Evolutionary conservation across 2,888 invertebrate genomes (phyloP), one percentile per base, ranked within the genome.

Genomic region (Heliconius charithonia): DNA sequence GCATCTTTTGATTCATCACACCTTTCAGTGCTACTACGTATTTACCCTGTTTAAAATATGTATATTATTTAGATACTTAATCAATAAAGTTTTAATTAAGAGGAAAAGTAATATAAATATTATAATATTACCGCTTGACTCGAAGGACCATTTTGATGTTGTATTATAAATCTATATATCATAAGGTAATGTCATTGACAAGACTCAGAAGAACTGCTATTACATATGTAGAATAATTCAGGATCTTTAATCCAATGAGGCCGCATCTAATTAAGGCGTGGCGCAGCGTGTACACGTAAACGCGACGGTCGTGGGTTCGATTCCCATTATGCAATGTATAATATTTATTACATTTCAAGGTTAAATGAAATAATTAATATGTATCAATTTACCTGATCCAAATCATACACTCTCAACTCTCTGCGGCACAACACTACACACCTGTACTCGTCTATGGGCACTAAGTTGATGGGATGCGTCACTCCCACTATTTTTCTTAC

Each of bases 1-100:
- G 98, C 98, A 98, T 98, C 91, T 98, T 98, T 90, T 98, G 98
- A 94, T 98, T 98, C 97, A 98, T 98, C 45, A 98, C 97, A 59
- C 97, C 97, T 87, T 97, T 97, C 70, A 98, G 91, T 65, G 97
- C 97, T 19, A 97, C 96, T 85, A 97, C 86, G 89, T 96, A 96
- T 83, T 92, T 95, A 72, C 95, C 95, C 95, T 95, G 89, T 63
- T 13, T 27, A 63, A 9, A 41, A 63, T 66, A 13, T 7, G 6
- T 41, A 6, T 25, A 13, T 74, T 62, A 16, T 25, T 62, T 73
- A 12, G 3, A 62, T 9, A 51, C 51, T 45, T 51, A 70, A 27
- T 1, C 3, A 37, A 32, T 29, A 32, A 0, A 13, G 9, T 65
- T 16, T 7, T 29, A 6, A 12, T 6, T 45, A 45, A 16, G 4